Evolutionary conservation across 1,140 invertebrate genomes (phyloP), one percentile per base, ranked within the genome.

Genomic region (Plutomurus gul): DNA sequence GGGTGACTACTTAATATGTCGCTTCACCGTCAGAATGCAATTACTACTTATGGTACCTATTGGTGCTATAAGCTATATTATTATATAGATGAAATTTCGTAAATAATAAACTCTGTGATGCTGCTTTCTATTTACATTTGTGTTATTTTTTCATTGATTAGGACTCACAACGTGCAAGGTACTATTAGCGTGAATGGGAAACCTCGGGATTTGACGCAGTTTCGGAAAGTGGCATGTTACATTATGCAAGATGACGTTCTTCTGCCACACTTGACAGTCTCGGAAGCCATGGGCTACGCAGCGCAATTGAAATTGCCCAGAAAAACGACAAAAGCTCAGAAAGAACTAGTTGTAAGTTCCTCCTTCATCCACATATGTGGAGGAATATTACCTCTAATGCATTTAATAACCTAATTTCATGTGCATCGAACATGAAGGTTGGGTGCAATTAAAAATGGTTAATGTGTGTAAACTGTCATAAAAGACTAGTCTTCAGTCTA

Each of bases 211-310:
- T 87, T 96, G 40, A 88, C 95, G 20, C 89, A 92, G 77, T 97
- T 97, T 87, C 90, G 95, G 10, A 97, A 97, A 86, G 92, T 96
- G 86, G 96, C 95, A 0, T 96, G 94, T 85, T 98, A 98, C 87
- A 97, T 97, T 81, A 97, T 97, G 95, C 96, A 98, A 86, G 95
- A 97, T 84, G 96, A 98, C 86, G 93, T 95, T 82, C 88, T 98
- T 0, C 89, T 95, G 18, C 94, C 93, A 0, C 93, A 96, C 86
- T 88, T 98, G 8, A 95, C 94, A 0, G 95, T 97, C 6, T 89
- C 90, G 74, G 96, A 98, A 87, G 92, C 95, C 6, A 95, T 98
- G 93, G 92, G 90, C 85, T 92, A 96, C 18, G 95, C 96, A 4
- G 96, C 96, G 2, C 96, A 96, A 86, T 89, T 98, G 1, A 97